Conservation (phyloP, 1,140 invertebrate genomes). For the Sesamia nonagrioides region DNA sequence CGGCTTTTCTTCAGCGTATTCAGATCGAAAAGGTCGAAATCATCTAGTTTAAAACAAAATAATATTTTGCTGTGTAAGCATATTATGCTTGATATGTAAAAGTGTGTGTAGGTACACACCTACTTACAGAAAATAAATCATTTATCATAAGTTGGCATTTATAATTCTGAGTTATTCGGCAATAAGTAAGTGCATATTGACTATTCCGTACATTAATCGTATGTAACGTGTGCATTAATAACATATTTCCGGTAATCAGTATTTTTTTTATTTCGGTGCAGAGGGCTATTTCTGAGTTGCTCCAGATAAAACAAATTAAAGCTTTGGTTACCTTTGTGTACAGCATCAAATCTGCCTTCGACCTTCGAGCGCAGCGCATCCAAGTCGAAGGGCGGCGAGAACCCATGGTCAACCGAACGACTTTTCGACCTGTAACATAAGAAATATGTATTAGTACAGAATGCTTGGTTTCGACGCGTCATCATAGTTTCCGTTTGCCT, state of each 20-base stretch:
- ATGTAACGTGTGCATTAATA: conserved; percentile 20
- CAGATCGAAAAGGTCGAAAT: too few species aligned
- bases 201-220: conserved; percentile 1
- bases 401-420: conserved; percentile 95
- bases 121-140: too few species aligned
- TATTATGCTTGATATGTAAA: too few species aligned
- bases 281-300: background rate
- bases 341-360: conserved; percentile 93
- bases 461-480: background rate
- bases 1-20: too few species aligned
- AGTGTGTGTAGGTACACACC: too few species aligned
- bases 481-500: background rate
- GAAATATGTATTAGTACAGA: background rate
- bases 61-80: too few species aligned
- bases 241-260: conserved; percentile 8
- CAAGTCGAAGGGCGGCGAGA: conserved; percentile 93
- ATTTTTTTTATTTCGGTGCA: conserved; percentile 1
- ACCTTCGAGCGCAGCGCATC: conserved; percentile 94
- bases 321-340: conserved; percentile 86
- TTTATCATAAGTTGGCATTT: too few species aligned
- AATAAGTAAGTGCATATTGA: background rate
- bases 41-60: too few species aligned
- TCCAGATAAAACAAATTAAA: conserved; percentile 22
- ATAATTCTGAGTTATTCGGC: background rate
- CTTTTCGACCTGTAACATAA: conserved; percentile 93